A percentile compares a stretch with the other conserved stretches of the same genome.
Evolutionary conservation across 2,888 invertebrate species (phyloP).

Genomic region (Ashinkailepas kermadecensis): DNA sequence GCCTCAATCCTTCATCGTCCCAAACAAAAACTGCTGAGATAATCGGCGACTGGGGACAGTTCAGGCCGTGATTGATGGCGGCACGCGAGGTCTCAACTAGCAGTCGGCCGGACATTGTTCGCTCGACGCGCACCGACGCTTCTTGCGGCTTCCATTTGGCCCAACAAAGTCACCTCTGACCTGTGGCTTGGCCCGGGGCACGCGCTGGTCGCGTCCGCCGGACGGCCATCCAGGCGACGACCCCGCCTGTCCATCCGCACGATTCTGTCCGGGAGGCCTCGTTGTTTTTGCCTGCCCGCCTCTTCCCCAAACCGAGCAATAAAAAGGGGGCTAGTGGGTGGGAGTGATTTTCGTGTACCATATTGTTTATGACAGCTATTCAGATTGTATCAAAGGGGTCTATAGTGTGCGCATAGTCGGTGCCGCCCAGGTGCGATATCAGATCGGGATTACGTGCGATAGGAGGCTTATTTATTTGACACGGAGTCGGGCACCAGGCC

Average conservation of each 20-base stretch:
- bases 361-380: conserved; percentile 19
- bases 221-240: conserved; percentile 29
- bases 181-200: conserved; percentile 31
- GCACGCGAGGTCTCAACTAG: not conserved
- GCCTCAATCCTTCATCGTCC: conserved; percentile 12
- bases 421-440: conserved; percentile 2
- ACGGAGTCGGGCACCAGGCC: not conserved
- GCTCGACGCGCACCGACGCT: not conserved
- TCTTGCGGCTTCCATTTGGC: conserved; percentile 8
- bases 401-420: not conserved
- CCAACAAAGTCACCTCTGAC: not conserved
- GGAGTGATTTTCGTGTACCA: conserved; percentile 22
- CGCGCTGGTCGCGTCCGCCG: conserved; percentile 32
- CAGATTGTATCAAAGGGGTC: conserved; percentile 16
- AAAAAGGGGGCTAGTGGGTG: conserved; percentile 10
- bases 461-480: not conserved
- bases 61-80: not conserved
- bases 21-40: not conserved
- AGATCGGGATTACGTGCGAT: not conserved
- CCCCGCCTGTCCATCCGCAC: conserved; percentile 27
- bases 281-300: not conserved
- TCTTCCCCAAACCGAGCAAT: not conserved
- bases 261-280: not conserved
- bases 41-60: not conserved
- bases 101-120: not conserved